phyloP scores from a whole-genome alignment of 2,888 invertebrate genomes.

The Liodrosophila aerea region DNA sequence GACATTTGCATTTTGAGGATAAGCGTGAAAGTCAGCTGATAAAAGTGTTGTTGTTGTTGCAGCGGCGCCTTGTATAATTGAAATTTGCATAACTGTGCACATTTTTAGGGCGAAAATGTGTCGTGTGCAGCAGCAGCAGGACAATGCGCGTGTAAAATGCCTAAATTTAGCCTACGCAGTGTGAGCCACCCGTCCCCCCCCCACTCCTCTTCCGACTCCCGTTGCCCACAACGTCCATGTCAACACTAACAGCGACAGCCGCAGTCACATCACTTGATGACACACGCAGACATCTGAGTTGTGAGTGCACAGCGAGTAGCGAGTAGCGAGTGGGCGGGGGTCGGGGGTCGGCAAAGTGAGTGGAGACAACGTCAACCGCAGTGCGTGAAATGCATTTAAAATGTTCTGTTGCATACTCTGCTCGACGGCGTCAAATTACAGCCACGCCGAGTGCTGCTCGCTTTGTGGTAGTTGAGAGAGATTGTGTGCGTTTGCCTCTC shows the following conservation, averaged over 20 bases:
- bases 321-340: no score
- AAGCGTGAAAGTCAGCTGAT: conserved; percentile 42
- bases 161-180: no score
- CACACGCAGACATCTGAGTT: conserved; percentile 39
- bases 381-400: conserved; percentile 71
- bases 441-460: conserved; percentile 50
- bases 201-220: no score
- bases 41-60: conserved; percentile 36
- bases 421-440: conserved; percentile 62
- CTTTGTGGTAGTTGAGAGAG: conserved; percentile 21
- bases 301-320: not conserved
- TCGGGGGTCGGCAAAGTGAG: not conserved
- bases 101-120: conserved; percentile 38
- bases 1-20: conserved; percentile 49
- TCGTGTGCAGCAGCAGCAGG: conserved; percentile 26
- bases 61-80: conserved; percentile 48
- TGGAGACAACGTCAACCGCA: conserved; percentile 52
- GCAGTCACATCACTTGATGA: conserved; percentile 54
- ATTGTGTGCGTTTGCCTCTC: no score
- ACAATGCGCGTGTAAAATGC: not conserved
- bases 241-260: conserved; percentile 41
- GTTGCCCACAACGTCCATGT: conserved; percentile 33
- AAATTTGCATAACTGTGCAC: conserved; percentile 57
- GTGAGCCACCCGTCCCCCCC: not conserved
- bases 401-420: conserved; percentile 65